Evolutionary conservation across 2,888 invertebrate species (phyloP), one percentile per base, ranked within the genome.

Genomic region (Melolontha melolontha): DNA sequence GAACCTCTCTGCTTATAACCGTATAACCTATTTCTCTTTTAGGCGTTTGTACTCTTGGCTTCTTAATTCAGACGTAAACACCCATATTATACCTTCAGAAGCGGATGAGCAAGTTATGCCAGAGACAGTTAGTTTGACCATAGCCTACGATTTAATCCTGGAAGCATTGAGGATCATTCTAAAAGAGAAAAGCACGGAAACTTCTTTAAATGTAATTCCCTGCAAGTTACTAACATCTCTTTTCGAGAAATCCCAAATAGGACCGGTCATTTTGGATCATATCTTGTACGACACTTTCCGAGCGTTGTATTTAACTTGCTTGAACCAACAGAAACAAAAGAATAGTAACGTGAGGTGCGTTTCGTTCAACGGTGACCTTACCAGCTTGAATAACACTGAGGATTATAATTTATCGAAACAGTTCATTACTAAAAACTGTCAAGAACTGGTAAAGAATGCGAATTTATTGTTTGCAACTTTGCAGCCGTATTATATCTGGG

Each of bases 401-500:
- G 78, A 79, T 12, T 75, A 73, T 22, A 54, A 67, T 27, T 73
- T 83, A 64, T 80, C 78, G 51, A 81, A 81, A 71, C 77, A 81
- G 42, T 83, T 82, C 67, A 77, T 83, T 7, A 75, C 79, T n/a
- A 80, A 83, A 66, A 84, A 85, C 72, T 85, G 86, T 65, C 86
- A 86, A 73, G 95, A 95, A 79, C 86, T 94, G 44, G 86, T 92
- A 11, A 95, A 95, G 82, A 93, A 92, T 16, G 93, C 94, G 0
- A 95, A 95, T 83, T 84, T 95, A 71, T 83, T 96, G 27, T 93
- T 96, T 79, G 91, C 91, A 64, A 91, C 93, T 0, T 86, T 95
- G 70, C 94, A 95, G 78, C 91, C 92, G n/a, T 90, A 90, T 67
- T 95, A 93, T 78, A 90, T 95, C 66, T 96, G 96, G 95, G 89